Conservation (phyloP, 2,113 vertebrate species). For the Eurypyga helias region DNA sequence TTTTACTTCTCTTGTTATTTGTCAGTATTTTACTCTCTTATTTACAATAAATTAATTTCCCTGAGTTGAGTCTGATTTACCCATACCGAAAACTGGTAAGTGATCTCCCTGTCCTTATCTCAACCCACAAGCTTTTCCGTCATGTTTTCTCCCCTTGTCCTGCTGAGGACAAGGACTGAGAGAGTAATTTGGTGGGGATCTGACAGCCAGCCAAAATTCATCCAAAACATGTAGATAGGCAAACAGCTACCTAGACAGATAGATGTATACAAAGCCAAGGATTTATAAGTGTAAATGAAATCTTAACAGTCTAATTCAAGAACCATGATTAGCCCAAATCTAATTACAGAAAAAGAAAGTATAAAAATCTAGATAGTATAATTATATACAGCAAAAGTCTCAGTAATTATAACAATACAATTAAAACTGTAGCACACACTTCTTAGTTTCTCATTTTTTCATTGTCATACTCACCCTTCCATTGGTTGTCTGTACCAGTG, state of each 20-base stretch:
- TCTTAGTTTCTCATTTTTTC: neutral
- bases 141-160: neutral
- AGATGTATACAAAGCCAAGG: neutral
- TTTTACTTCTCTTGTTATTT: neutral
- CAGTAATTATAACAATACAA: neutral
- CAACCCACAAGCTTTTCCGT: too few relatives aligned
- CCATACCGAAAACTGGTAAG: accelerated
- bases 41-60: neutral
- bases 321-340: neutral
- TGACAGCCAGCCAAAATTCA: neutral
- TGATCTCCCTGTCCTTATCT: neutral
- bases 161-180: neutral
- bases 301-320: neutral
- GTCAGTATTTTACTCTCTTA: neutral
- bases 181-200: neutral
- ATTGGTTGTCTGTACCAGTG: neutral
- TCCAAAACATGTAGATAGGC: neutral
- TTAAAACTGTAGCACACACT: neutral
- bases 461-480: neutral
- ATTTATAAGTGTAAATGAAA: neutral
- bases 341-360: neutral
- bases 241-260: neutral
- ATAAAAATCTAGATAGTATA: neutral
- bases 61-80: neutral
- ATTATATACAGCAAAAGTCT: neutral